A percentile compares a stretch with the other conserved stretches of the same genome.
phyloP scores from a whole-genome alignment of 1,140 invertebrate genomes.

The Scaptomyza graminum region DNA sequence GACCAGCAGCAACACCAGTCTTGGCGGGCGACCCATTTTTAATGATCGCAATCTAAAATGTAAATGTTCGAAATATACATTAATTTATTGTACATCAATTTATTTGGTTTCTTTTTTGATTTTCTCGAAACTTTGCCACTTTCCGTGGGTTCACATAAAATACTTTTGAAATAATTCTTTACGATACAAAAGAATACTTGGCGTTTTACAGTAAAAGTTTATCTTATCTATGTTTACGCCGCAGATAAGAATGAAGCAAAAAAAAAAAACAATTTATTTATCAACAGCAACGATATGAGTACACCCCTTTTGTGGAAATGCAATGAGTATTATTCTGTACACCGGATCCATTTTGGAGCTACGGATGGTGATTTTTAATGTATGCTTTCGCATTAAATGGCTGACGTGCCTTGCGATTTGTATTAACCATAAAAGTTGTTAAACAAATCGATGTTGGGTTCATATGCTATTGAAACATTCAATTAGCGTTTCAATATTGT shows the following conservation, averaged over 20 bases:
- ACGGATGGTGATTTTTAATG: not conserved
- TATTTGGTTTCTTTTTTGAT: not conserved
- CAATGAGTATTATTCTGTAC: not conserved
- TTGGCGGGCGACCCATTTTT: slow-evolving; percentile 75
- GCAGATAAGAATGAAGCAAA: slow-evolving; percentile 58
- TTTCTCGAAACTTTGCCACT: slow-evolving; percentile 18
- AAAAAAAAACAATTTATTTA: slow-evolving; percentile 65
- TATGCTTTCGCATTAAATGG: not conserved
- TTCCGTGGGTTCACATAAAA: not conserved
- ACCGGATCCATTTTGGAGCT: not conserved
- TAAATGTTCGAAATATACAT: not conserved
- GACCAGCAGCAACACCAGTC: slow-evolving; percentile 77
- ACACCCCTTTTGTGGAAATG: not conserved
- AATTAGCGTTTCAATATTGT: slow-evolving; percentile 43
- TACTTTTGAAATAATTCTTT: slow-evolving; percentile 22
- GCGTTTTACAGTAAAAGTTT: slow-evolving; percentile 16
- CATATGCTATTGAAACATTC: slow-evolving; percentile 34
- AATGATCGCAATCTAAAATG: slow-evolving; percentile 49
- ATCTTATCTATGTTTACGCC: slow-evolving; percentile 55
- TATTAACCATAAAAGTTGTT: not conserved
- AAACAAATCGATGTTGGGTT: not conserved
- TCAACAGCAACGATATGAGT: slow-evolving; percentile 33
- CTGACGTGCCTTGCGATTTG: not conserved
- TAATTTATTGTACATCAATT: not conserved
- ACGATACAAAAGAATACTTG: slow-evolving; percentile 25